Evolutionary conservation across 2,888 invertebrate species (phyloP), one percentile per base, ranked within the genome.

Genomic region (Ephialtes manifestator): DNA sequence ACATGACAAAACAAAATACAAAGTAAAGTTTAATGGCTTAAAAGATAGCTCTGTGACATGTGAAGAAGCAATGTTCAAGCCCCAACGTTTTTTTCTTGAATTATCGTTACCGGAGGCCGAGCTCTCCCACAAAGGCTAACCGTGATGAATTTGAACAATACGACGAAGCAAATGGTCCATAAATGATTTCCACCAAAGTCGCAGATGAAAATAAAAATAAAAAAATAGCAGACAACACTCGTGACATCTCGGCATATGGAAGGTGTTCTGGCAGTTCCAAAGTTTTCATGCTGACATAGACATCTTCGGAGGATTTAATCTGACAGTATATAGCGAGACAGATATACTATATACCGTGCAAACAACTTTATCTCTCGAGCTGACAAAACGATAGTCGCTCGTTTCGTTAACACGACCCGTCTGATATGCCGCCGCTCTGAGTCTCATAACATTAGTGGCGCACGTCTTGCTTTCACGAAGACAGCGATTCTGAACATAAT

Each of bases 371-470:
- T 75, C 31, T 63, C 35, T 18, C 63, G 79, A 79, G 63, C n/a
- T 71, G n/a, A 51, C 39, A 51, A 53, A 79, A 79, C 60, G 70
- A 48, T 24, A 51, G 20, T 71, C 35, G 43, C 60, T 43, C 71
- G 46, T 65, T 76, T 76, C 76, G 58, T 78, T 65, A 70, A 20
- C 39, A 48, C 20, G 75, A 80, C 65, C 53, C 10, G 63, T 39
- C 74, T 18, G 70, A 35, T 74, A 43, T 24, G 28, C 58, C 48
- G 68, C 35, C 48, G 68, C 35, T 39, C 43, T 39, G 70, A 68
- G 51, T 35, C 24, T n/a, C 20, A 67, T 46, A 78, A 60, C 43
- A 43, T 43, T 67, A 55, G n/a, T 2, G 18, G 31, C n/a, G 24
- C 68, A 24, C 20, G 43, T 60, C 74, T 48, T 53, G 24, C 55